These are phyloP conservation scores for Misgurnus anguillicaudatus DNA, from an alignment of 2,113 vertebrate species.

Conservation along the genomic window DNA sequence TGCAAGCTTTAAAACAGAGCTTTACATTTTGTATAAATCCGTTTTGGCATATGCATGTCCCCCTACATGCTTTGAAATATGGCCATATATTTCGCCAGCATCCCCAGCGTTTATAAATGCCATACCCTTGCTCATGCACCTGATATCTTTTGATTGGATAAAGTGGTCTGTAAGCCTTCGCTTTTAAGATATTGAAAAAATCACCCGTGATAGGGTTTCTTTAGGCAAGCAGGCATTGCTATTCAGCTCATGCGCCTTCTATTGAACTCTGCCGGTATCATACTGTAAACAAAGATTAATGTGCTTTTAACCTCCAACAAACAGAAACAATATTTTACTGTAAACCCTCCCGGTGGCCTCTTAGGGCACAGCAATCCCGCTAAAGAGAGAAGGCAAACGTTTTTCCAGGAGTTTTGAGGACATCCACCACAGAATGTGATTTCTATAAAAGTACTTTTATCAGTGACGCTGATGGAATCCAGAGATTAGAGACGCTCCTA, in stretches of 20 bases:
- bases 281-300: constrained; percentile 71
- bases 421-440: constrained; percentile 53
- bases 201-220: constrained; percentile 57
- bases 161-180: constrained; percentile 57
- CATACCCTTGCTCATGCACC: constrained; percentile 53
- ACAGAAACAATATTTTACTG: constrained; percentile 60
- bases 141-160: constrained; percentile 58
- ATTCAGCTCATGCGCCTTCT: constrained; percentile 51
- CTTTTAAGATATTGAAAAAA: constrained; percentile 75
- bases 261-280: constrained; percentile 58
- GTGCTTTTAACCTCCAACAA: constrained; percentile 62
- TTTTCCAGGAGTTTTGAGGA: constrained; percentile 55
- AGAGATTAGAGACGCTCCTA: constrained; percentile 61
- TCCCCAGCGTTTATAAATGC: constrained; percentile 69
- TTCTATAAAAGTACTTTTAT: constrained; percentile 69
- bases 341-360: constrained; percentile 47
- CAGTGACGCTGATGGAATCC: constrained; percentile 65
- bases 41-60: background rate
- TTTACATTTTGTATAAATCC: constrained; percentile 1
- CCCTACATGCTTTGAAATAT: constrained; percentile 64
- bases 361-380: constrained; percentile 49
- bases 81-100: constrained; percentile 65
- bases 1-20: background rate
- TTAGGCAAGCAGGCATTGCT: constrained; percentile 38
- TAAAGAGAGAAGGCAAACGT: constrained; percentile 56